Conservation (phyloP, 2,888 invertebrate species). For the Microctonus hyperodae region DNA sequence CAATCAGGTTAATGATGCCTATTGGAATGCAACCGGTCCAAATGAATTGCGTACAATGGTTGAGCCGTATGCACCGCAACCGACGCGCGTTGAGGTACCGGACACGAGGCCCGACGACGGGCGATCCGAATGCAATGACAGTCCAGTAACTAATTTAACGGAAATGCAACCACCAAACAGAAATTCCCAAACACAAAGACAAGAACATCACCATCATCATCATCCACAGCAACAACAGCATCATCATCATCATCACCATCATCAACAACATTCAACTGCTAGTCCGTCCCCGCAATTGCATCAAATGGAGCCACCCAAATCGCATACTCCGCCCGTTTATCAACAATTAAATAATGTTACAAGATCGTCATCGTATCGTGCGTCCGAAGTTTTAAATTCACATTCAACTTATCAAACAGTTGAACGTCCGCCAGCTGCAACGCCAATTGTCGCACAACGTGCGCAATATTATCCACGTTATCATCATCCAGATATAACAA, state of each 20-base stretch:
- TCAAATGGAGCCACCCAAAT: constrained; percentile 48
- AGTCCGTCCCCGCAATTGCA: constrained; percentile 45
- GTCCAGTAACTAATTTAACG: constrained; percentile 45
- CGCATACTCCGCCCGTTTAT: constrained; percentile 54
- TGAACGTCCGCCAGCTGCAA: constrained; percentile 37
- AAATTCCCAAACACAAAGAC: constrained; percentile 28
- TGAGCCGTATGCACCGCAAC: constrained; percentile 57
- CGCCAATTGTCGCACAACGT: constrained; percentile 47
- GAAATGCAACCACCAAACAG: constrained; percentile 57
- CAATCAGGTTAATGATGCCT: constrained; percentile 40
- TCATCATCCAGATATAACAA: constrained; percentile 59
- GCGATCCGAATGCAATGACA: constrained; percentile 41
- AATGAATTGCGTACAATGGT: constrained; percentile 46
- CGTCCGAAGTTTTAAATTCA: constrained; percentile 36
- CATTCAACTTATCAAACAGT: constrained; percentile 45
- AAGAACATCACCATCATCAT: constrained; percentile 38
- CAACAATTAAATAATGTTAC: constrained; percentile 54
- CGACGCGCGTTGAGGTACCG: constrained; percentile 59
- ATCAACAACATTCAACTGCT: constrained; percentile 23
- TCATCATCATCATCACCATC: constrained; percentile 10
- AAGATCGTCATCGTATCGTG: constrained; percentile 45
- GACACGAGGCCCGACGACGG: constrained; percentile 57
- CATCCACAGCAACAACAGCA: constrained; percentile 26
- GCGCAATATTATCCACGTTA: constrained; percentile 59
- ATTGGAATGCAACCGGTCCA: constrained; percentile 50